Percentiles rank a stretch among this genome's conserved stretches.
These are phyloP conservation scores for Opisthograptis luteolata DNA, from an alignment of 2,888 invertebrate genomes.

Conservation along the genomic window DNA sequence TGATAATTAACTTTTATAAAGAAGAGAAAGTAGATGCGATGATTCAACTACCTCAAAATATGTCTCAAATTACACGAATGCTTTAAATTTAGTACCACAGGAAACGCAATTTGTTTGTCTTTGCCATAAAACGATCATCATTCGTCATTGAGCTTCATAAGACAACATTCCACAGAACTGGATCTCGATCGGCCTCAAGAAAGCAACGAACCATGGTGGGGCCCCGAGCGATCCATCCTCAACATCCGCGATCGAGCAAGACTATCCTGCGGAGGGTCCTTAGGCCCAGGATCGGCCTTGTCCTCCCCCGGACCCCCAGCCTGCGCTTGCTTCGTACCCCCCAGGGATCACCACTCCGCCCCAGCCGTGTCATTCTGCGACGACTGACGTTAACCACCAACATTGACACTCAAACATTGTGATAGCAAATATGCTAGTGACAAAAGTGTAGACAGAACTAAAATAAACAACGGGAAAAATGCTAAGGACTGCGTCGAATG, in stretches of 20 bases:
- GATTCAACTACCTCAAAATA: too few species aligned
- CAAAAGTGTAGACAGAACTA: conserved; percentile 15
- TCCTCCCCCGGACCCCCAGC: conserved; percentile 75
- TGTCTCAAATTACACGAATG: too few species aligned
- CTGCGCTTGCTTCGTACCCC: conserved; percentile 75
- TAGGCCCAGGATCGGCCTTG: conserved; percentile 71
- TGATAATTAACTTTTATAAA: too few species aligned
- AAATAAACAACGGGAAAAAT: conserved; percentile 5
- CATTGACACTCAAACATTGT: conserved; percentile 10
- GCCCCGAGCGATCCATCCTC: conserved; percentile 58
- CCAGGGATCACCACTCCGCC: conserved; percentile 82
- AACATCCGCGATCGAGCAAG: conserved; percentile 72
- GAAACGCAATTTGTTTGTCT: too few species aligned
- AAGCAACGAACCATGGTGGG: conserved; percentile 58
- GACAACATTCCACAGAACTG: conserved; percentile 55
- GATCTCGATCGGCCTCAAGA: conserved; percentile 51
- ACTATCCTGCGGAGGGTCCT: conserved; percentile 69
- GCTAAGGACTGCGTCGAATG: not conserved
- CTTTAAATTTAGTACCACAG: too few species aligned
- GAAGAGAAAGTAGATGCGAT: too few species aligned
- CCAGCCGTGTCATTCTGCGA: conserved; percentile 86
- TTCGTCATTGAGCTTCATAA: too few species aligned
- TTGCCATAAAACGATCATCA: too few species aligned
- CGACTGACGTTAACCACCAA: conserved; percentile 71
- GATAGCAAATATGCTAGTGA: conserved; percentile 6